These are phyloP conservation scores for Xestoiulus laeticollis DNA, from an alignment of 2,888 invertebrate species.

Conservation along the genomic window DNA sequence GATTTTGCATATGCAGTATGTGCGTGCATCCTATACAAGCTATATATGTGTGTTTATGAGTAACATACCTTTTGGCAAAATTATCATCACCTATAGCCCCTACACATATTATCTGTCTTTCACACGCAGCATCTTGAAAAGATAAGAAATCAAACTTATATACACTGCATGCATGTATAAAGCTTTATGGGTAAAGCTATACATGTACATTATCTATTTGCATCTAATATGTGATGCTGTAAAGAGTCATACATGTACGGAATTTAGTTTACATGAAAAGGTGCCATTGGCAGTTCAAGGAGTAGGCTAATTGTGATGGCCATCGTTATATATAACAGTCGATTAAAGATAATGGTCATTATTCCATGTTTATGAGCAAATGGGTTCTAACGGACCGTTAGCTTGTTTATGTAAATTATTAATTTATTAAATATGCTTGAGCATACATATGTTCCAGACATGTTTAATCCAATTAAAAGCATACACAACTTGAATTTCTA, in stretches of 20 bases:
- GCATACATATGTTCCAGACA: no score
- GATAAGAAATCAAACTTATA: conserved; percentile 5
- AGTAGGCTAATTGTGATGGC: background rate
- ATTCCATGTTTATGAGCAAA: background rate
- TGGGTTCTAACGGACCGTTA: no score
- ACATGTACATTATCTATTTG: no score
- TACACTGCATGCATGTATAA: no score
- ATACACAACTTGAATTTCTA: no score
- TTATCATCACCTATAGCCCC: background rate
- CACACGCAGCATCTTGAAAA: background rate
- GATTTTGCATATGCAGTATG: background rate
- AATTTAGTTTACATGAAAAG: background rate
- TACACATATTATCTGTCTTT: background rate
- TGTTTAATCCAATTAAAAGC: no score
- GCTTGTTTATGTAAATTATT: no score
- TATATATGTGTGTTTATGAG: background rate
- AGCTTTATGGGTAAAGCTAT: background rate
- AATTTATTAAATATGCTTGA: no score
- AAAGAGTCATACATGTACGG: background rate
- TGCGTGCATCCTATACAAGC: background rate
- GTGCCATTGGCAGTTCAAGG: background rate
- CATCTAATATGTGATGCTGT: background rate
- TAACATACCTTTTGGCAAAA: conserved; percentile 10
- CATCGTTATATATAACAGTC: no score
- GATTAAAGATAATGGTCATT: background rate